Percentiles rank a stretch among this genome's conserved stretches.
phyloP scores from a whole-genome alignment of 1,140 invertebrate species.

The Drosophila sulfurigaster region DNA sequence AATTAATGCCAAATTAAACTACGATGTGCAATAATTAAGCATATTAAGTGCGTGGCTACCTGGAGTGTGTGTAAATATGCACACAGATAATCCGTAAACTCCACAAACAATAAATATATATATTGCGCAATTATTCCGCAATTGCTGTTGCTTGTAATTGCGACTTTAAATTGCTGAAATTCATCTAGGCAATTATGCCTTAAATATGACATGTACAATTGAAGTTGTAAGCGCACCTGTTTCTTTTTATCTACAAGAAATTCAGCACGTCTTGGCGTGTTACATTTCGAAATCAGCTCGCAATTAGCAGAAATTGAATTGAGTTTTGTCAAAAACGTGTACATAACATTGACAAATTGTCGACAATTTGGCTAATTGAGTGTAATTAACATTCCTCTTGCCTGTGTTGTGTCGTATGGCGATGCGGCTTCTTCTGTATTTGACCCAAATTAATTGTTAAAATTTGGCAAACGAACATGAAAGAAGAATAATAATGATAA shows the following conservation, averaged over 20 bases:
- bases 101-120: background rate
- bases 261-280: background rate
- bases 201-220: background rate
- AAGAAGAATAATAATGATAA: constrained; percentile 33
- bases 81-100: background rate
- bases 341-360: constrained; percentile 53
- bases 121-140: constrained; percentile 4
- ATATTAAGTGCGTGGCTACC: background rate
- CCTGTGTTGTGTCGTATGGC: constrained; percentile 21
- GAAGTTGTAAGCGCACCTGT: constrained; percentile 1
- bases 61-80: background rate
- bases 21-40: constrained; percentile 53
- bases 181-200: constrained; percentile 40
- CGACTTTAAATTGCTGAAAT: constrained; percentile 19
- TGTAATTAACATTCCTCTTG: constrained; percentile 70
- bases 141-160: background rate
- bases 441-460: constrained; percentile 73
- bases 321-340: constrained; percentile 12
- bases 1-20: constrained; percentile 61
- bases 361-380: constrained; percentile 79
- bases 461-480: constrained; percentile 52
- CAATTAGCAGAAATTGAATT: constrained; percentile 54
- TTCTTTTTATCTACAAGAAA: background rate
- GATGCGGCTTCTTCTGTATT: constrained; percentile 28
- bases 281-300: constrained; percentile 24